These are phyloP conservation scores for Crocallis elinguaria DNA, from an alignment of 2,888 invertebrate genomes.

Conservation along the genomic window DNA sequence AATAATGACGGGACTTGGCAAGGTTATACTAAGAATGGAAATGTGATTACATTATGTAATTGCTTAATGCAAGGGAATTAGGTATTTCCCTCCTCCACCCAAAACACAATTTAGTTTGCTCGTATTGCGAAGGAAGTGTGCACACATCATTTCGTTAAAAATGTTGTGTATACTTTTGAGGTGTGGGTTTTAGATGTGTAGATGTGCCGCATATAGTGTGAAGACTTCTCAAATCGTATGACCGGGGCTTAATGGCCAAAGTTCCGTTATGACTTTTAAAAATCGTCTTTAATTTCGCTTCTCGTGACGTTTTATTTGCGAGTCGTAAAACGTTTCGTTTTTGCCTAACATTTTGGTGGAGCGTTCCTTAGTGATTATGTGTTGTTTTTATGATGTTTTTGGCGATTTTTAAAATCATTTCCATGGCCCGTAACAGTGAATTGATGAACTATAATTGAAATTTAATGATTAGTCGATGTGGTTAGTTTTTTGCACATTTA, in stretches of 20 bases:
- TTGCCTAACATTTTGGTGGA: conserved; percentile 9
- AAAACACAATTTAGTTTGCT: conserved; percentile 2
- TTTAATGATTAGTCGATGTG: conserved; percentile 31
- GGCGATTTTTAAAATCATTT: conserved; percentile 39
- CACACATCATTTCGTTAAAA: conserved; percentile 27
- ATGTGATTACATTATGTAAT: not conserved
- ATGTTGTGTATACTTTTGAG: conserved; percentile 17
- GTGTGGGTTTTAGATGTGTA: not conserved
- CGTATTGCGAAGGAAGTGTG: conserved; percentile 11
- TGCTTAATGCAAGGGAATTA: not conserved
- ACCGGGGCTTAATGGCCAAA: conserved; percentile 55
- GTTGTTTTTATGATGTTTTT: conserved; percentile 22
- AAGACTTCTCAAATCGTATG: conserved; percentile 55
- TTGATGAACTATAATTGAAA: conserved; percentile 28
- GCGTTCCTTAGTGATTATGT: conserved; percentile 6
- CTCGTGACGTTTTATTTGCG: conserved; percentile 13
- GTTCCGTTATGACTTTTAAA: conserved; percentile 46
- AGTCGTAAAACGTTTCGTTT: conserved; percentile 13
- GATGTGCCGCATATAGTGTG: conserved; percentile 10
- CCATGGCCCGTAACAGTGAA: conserved; percentile 31
- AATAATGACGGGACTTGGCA: not conserved
- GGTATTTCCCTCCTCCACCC: conserved; percentile 17
- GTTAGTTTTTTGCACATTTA: conserved; percentile 35
- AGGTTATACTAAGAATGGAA: not conserved
- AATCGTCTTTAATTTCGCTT: conserved; percentile 44